Evolutionary conservation across 1,140 invertebrate genomes (phyloP), one percentile per base, ranked within the genome.

Genomic region (Tetragnatha versicolor): DNA sequence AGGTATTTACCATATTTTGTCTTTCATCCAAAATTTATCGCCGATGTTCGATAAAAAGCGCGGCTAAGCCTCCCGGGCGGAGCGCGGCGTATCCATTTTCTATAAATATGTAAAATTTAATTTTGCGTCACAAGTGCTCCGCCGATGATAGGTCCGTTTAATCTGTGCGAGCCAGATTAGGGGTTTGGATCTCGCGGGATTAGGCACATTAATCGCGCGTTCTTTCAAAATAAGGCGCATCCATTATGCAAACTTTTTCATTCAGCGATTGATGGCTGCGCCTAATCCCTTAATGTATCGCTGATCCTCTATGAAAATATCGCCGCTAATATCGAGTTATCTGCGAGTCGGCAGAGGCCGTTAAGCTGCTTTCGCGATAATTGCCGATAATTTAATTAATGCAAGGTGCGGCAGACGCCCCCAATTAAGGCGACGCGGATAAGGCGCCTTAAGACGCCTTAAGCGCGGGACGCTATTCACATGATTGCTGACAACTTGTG

Each of bases 21-120:
- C 47, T 65, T 77, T 77, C 73, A 77, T 77, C 66, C 73, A 77
- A 77, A 77, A 77, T 77, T 77, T 77, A 77, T 77, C 61, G 73
- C 33, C 47, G 49, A 77, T 55, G 29, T 66, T 66, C 73, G 73
- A 77, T 77, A 77, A 77, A 77, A 77, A 77, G 61, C 47, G 70
- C 61, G 55, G 53, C 73, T 77, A 77, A 77, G 73, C 47, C 55
- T 27, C 39, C n/a, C n/a, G n/a, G n/a, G n/a, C n/a, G n/a, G n/a
- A n/a, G n/a, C n/a, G n/a, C n/a, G n/a, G n/a, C 55, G 73, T 53
- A 77, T 77, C 73, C 49, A 77, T 77, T 77, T 77, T 37, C 73
- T 77, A 77, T 77, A 77, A 77, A 77, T 77, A 77, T 77, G 73
- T 66, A 77, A 77, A 77, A 77, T 65, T 77, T 77, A 77, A 77